These are phyloP conservation scores for Drepana falcataria DNA, from an alignment of 2,888 invertebrate species.

Conservation along the genomic window DNA sequence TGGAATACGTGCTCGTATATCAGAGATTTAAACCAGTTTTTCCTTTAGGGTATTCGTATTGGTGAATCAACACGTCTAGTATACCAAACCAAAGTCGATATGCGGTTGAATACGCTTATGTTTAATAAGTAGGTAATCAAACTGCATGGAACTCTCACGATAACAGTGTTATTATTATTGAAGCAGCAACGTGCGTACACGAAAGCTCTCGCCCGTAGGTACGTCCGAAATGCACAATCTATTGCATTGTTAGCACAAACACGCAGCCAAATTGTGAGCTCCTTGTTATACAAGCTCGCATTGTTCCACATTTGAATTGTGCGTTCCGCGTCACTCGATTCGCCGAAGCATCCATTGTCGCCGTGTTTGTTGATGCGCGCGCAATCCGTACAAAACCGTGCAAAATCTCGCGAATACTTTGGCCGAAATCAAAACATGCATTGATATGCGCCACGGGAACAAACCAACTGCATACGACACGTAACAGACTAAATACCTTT, in stretches of 20 bases:
- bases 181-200: conserved; percentile 41
- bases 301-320: conserved; percentile 70
- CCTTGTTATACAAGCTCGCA: conserved; percentile 66
- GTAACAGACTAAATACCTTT: conserved; percentile 4
- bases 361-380: conserved; percentile 64
- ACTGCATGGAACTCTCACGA: conserved; percentile 4
- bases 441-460: conserved; percentile 40
- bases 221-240: conserved; percentile 37
- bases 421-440: conserved; percentile 57
- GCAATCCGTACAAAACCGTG: conserved; percentile 50
- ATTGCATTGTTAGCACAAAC: conserved; percentile 66
- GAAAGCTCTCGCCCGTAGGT: conserved; percentile 38
- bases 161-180: conserved; percentile 32
- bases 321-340: conserved; percentile 59
- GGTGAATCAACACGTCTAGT: too few species aligned
- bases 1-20: too few species aligned
- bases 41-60: too few species aligned
- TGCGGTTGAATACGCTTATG: too few species aligned
- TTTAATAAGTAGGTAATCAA: too few species aligned
- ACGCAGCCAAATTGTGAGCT: conserved; percentile 59
- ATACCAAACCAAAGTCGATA: too few species aligned
- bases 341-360: conserved; percentile 72
- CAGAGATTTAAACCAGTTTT: too few species aligned
- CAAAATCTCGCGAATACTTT: conserved; percentile 64
- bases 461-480: conserved; percentile 16